Evolutionary conservation across 2,113 vertebrate genomes (phyloP).

Genomic region (Colinus virginianus): DNA sequence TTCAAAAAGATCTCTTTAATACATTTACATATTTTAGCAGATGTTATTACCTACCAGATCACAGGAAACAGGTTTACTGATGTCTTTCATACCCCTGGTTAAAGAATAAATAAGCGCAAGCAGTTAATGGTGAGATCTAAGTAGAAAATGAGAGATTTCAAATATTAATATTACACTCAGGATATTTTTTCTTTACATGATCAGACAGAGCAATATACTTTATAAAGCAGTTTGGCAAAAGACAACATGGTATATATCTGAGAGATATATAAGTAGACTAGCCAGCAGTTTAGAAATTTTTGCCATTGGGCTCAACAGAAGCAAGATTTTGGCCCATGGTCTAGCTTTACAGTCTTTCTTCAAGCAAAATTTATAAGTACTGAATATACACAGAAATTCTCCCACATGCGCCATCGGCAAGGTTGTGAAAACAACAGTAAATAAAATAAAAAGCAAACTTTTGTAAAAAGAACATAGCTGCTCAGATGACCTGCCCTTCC

Average conservation of each 20-base stretch:
- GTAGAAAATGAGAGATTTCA: background rate
- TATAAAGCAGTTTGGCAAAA: background rate
- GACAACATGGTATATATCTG: background rate
- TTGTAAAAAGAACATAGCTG: rapidly evolving
- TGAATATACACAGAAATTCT: background rate
- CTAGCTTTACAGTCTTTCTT: background rate
- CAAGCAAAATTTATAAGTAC: background rate
- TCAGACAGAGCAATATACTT: background rate
- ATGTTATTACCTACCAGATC: background rate
- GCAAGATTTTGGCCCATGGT: background rate
- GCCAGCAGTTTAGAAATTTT: background rate
- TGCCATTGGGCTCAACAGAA: background rate
- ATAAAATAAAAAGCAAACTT: background rate
- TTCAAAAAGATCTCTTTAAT: background rate
- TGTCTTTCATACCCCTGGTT: background rate
- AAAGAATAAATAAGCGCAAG: background rate
- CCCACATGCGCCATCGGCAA: background rate
- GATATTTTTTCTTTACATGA: background rate
- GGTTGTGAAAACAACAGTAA: background rate
- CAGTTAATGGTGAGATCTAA: background rate
- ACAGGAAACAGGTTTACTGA: background rate
- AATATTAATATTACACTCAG: background rate
- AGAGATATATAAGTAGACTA: background rate
- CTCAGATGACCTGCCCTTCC: background rate
- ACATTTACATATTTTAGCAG: background rate